Evolutionary conservation across 2,888 invertebrate genomes (phyloP), one percentile per base, ranked within the genome.

Genomic region (Kuschelorhynchus macadamiae): DNA sequence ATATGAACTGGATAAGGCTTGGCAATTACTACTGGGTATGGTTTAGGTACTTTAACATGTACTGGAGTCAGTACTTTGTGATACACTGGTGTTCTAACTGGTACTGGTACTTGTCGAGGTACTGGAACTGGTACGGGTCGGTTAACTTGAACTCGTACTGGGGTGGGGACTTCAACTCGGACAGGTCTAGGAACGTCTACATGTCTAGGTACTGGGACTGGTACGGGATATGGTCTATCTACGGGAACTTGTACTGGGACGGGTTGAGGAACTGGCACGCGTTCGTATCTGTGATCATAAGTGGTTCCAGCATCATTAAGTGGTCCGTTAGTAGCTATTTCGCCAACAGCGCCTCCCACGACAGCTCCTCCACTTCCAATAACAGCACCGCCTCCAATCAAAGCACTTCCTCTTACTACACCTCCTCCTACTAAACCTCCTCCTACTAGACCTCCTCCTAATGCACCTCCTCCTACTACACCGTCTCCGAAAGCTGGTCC

Each of bases 111-210:
- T 17, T 78, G 78, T 41, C 78, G 76, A 25, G 76, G 71, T n/a
- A 80, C 77, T n/a, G 68, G 67, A 7, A 81, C 79, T 52, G 78
- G 79, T 61, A 79, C 74, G 12, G 80, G 81, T 55, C 76, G 75
- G 0, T 61, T 55, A 0, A 81, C 76, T 20, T 71, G 67, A n/a
- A 81, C 80, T 52, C 72, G 75, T 49, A 81, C 76, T 25, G 81
- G 81, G 7, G 76, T 76, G 2, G 81, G 81, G 18, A 81, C 78
- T 70, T 80, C 79, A 1, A 80, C 77, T 17, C 67, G 69, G 1
- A 80, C 79, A 30, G 80, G 78, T 16, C 79, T 74, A 16, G 80
- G 80, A 21, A 81, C 78, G 9, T 79, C 77, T 1, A 79, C 78
- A 5, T 77, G 80, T 57, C 77, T 73, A 5, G 77, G 79, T 25